Base-by-base conservation (phyloP, 2,888 invertebrate species). In the Nasonia oneida region DNA sequence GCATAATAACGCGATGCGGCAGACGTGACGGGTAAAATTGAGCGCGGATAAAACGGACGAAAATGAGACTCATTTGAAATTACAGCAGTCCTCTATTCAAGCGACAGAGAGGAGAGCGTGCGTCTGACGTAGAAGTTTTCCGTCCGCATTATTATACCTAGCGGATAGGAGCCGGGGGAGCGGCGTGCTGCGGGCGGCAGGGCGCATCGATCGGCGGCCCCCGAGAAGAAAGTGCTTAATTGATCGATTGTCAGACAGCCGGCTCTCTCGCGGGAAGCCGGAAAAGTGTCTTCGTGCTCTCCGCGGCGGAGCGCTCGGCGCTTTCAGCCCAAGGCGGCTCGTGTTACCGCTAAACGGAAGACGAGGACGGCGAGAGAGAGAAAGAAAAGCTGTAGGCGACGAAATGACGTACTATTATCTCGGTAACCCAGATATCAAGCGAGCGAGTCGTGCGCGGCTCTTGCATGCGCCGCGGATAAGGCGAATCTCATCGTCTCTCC, bases 401-500 rank as follows among this genome's bases (percentile, higher is more conserved):
- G 83, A 88, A 88, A 86, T 87, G 87, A 88, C 88, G 85, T 87
- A 79, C 81, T 81, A 87, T 88, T 88, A 88, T 87, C 88, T 88
- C 71, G 33, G 75, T 88, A 87, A 84, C 87, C 88, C 88, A 88
- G 89, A 89, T 89, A 88, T 86, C 86, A 88, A 87, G 81, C 80
- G 75, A 67, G 81, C 80, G 81, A 83, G 82, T 86, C 79, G 84
- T 80, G 81, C 67, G 3, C 67, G 8, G 15, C 47, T 10, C 8
- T 53, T 6, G 47, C 23, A 3, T 23, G 61, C 29, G 61, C 39
- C 29, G 61, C 39, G 23, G 81, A 82, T 82, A 82, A 82, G 57
- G 75, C 82, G 75, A 81, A 82, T 82, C 82, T 75, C 82, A 75
- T 74, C 81, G 74, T 82, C 82, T n/a, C 50, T 4, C 57, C 53